Percentiles rank a stretch among this genome's conserved stretches.
Evolutionary conservation across 2,797 vertebrate species (phyloP).

Genomic region (Cacajao melanocephalus): DNA sequence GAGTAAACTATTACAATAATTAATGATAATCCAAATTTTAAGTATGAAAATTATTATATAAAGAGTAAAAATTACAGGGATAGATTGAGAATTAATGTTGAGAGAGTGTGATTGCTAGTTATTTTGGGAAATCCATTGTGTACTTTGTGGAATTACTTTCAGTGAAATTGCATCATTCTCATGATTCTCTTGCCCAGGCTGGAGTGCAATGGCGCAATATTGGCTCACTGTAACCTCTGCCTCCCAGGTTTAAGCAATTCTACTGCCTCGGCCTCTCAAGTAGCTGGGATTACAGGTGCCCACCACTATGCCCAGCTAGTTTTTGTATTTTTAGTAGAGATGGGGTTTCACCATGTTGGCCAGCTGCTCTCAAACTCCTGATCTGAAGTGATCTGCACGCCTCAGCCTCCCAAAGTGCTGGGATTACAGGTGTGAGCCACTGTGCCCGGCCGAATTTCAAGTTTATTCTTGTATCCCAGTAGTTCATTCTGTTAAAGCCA

Average conservation of each 20-base stretch:
- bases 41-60: not conserved
- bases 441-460: not conserved
- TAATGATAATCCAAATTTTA: not conserved
- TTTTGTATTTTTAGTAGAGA: not conserved
- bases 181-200: not conserved
- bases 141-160: not conserved
- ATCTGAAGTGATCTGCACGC: not conserved
- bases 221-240: not conserved
- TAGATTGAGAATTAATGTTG: slow-evolving; percentile 1
- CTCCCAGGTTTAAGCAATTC: not conserved
- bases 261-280: not conserved
- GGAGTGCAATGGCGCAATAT: not conserved
- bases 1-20: not conserved
- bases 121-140: not conserved
- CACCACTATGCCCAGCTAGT: not conserved
- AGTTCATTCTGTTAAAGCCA: not conserved
- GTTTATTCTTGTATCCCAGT: not conserved
- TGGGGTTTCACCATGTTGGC: not conserved
- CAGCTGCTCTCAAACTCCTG: not conserved
- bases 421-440: not conserved
- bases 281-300: not conserved
- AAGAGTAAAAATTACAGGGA: not conserved
- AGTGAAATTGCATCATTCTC: not conserved
- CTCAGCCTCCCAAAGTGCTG: not conserved
- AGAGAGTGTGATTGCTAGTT: not conserved